phyloP scores from a whole-genome alignment of 2,888 invertebrate species.

The Leptarthrus brevirostris region DNA sequence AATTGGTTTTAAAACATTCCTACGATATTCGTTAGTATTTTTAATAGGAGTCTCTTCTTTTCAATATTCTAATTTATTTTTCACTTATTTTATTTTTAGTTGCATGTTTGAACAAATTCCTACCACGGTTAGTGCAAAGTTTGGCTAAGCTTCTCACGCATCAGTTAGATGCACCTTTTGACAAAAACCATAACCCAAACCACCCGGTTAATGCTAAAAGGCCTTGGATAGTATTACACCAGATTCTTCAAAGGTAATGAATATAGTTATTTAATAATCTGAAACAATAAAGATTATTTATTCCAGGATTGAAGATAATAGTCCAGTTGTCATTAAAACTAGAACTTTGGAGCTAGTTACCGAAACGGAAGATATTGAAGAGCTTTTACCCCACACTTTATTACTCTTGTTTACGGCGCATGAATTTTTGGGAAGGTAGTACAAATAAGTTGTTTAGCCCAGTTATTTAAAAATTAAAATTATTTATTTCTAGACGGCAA shows the following conservation, averaged over 20 bases:
- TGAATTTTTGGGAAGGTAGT: constrained; percentile 79
- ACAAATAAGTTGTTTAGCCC: no score
- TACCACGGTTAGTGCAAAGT: constrained; percentile 78
- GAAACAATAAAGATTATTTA: constrained; percentile 14
- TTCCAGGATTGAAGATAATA: constrained; percentile 75
- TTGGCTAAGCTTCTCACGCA: constrained; percentile 80
- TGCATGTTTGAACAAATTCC: constrained; percentile 71
- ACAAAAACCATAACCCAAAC: constrained; percentile 73
- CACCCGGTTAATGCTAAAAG: constrained; percentile 77
- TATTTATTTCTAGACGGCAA: constrained; percentile 69
- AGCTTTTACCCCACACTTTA: constrained; percentile 76
- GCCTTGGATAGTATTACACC: constrained; percentile 88
- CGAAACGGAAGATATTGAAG: constrained; percentile 69
- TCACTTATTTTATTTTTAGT: constrained; percentile 57
- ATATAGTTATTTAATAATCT: constrained; percentile 15
- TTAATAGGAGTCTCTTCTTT: not conserved
- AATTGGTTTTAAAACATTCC: constrained; percentile 70
- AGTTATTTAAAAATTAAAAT: constrained; percentile 37
- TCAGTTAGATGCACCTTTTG: constrained; percentile 75
- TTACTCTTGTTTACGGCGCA: constrained; percentile 84
- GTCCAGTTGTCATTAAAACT: constrained; percentile 69
- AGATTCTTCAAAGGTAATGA: constrained; percentile 76
- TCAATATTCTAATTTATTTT: not conserved
- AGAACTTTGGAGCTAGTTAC: constrained; percentile 57
- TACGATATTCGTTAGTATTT: constrained; percentile 67